Base-by-base conservation (phyloP, 2,113 vertebrate genomes). In the Ptilorrhoa leucosticta region DNA sequence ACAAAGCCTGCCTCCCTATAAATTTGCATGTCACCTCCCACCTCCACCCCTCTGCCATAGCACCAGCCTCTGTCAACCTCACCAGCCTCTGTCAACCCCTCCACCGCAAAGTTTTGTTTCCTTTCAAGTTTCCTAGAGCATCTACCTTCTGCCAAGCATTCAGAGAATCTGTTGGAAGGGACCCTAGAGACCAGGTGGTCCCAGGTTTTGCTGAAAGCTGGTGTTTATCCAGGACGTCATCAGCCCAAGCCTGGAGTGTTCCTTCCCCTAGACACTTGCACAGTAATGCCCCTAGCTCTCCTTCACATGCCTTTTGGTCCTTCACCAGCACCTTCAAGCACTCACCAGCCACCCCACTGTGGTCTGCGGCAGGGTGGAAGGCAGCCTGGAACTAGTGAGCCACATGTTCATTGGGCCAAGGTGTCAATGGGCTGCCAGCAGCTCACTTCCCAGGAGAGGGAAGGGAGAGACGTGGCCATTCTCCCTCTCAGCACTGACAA, bases 361-460 rank as follows among this genome's bases (percentile, higher is more conserved):
- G 47, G 42, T n/a, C 37, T 23, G 21, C 4, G 12, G 6, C 27
- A 18, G 8, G 28, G 13, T 3, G 10, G 45, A 69, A 71, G 26
- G 48, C 39, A 92, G 44, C 39, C 35, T 21, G 35, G 33, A 27
- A 22, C 65, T 3, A 1, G 7, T 6, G 11, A 89, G 48, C 33
- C 31, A 15, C 3, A 1, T 9, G 17, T 22, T 53, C 6, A 6
- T 13, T 28, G 23, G 33, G 35, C n/a, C 72, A 60, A 5, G 0
- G 0, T 48, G n/a, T 16, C 19, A 30, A 12, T 0, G 0, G 13
- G 64, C 79, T 47, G 33, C 65, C 53, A 81, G 58, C 26, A 50
- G 33, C 61, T 53, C 30, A 7, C 7, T 10, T 39, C 40, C 33
- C 42, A 17, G 18, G 26, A 64, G 53, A 39, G n/a, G 50, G 28